These are phyloP conservation scores for Aix galericulata DNA, from an alignment of 2,113 vertebrate species.

Conservation along the genomic window DNA sequence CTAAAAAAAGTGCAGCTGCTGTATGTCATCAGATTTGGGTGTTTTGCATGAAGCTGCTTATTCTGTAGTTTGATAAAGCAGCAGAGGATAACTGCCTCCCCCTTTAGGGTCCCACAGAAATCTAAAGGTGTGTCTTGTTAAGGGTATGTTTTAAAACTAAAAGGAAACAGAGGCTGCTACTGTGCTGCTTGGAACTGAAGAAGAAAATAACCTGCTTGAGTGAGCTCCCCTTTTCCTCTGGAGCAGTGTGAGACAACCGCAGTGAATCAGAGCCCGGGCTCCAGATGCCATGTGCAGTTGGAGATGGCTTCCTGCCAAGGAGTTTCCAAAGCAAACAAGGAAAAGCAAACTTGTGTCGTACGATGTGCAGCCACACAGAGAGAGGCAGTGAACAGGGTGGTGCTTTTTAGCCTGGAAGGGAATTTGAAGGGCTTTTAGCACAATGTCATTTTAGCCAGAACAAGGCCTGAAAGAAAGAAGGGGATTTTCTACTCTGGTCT, in stretches of 20 bases:
- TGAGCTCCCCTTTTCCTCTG: conserved; percentile 36
- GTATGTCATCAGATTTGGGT: not conserved
- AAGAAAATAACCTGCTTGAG: conserved; percentile 56
- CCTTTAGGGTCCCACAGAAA: not conserved
- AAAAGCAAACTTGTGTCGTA: conserved; percentile 24
- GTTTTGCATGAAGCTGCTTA: not conserved
- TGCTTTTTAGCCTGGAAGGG: not conserved
- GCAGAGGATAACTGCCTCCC: not conserved
- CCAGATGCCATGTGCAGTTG: conserved; percentile 53
- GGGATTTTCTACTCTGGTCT: not conserved
- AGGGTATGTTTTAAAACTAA: not conserved
- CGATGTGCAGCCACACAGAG: conserved; percentile 24
- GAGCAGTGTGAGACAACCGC: not conserved
- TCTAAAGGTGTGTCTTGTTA: not conserved
- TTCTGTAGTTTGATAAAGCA: not conserved
- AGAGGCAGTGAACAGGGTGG: conserved; percentile 37
- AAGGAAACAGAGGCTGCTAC: not conserved
- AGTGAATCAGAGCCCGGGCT: conserved; percentile 16
- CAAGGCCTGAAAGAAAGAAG: not conserved
- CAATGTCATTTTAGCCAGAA: not conserved
- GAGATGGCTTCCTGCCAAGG: conserved; percentile 34
- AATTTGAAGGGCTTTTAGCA: conserved; percentile 27
- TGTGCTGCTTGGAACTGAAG: not conserved
- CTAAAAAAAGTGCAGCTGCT: conserved; percentile 22
- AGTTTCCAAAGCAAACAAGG: conserved; percentile 70